These are phyloP conservation scores for Mesocricetus auratus DNA, from an alignment of 2,113 vertebrate genomes.

Conservation along the genomic window DNA sequence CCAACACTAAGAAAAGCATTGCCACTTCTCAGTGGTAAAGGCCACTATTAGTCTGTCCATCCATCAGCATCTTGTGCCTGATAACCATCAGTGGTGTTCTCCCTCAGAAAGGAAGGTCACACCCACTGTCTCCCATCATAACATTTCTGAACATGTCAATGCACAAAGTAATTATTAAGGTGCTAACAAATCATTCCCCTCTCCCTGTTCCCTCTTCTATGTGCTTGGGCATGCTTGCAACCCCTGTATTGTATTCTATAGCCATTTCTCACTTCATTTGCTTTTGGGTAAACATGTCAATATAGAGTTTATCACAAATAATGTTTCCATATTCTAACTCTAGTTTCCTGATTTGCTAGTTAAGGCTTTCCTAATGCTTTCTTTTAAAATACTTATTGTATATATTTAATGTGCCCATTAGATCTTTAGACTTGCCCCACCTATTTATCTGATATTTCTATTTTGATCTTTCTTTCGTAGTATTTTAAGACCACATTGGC, in stretches of 20 bases:
- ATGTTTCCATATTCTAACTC: not conserved
- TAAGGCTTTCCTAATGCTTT: not conserved
- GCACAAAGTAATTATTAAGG: not conserved
- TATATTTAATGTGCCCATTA: not conserved
- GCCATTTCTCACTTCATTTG: not conserved
- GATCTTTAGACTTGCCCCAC: not conserved
- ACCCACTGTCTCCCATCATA: fast-evolving
- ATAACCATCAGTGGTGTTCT: not conserved
- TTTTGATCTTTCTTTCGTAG: not conserved
- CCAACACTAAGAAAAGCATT: not conserved
- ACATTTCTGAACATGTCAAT: not conserved
- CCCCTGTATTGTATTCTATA: not conserved
- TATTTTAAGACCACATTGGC: not conserved
- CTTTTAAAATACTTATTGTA: not conserved
- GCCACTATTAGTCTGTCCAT: not conserved
- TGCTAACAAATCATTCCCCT: not conserved
- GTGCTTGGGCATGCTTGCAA: not conserved
- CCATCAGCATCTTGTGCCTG: not conserved
- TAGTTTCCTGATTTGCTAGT: not conserved
- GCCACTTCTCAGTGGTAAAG: not conserved
- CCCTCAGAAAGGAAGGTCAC: not conserved
- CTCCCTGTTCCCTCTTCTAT: not conserved
- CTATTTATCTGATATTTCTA: too few relatives aligned
- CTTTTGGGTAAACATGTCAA: not conserved
- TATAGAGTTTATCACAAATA: not conserved